phyloP scores from a whole-genome alignment of 2,888 invertebrate genomes.

The Eucera pruinosa region DNA sequence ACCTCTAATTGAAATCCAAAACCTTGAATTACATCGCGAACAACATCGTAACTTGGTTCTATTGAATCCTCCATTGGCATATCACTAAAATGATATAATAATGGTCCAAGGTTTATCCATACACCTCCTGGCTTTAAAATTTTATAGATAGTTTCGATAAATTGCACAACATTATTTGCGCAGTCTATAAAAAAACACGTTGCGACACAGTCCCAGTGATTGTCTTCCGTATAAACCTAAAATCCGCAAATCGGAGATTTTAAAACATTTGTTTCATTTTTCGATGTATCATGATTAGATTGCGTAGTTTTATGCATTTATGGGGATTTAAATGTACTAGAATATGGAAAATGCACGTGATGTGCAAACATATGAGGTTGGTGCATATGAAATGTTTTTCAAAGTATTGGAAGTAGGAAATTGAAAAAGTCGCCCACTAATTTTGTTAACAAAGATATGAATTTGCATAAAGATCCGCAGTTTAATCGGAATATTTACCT shows the following conservation, averaged over 20 bases:
- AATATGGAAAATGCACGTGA: no score
- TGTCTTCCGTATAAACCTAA: constrained; percentile 88
- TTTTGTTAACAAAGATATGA: no score
- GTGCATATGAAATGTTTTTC: no score
- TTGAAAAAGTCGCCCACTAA: no score
- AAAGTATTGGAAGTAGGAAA: no score
- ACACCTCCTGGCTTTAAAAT: constrained; percentile 95
- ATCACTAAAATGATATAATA: constrained; percentile 95
- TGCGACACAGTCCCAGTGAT: constrained; percentile 95
- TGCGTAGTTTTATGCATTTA: no score
- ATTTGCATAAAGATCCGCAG: no score
- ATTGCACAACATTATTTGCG: constrained; percentile 97
- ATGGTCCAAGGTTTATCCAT: constrained; percentile 96
- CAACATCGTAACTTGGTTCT: constrained; percentile 95
- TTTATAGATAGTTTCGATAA: constrained; percentile 95
- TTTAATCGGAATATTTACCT: constrained; percentile 89
- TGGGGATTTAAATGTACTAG: no score
- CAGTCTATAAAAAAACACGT: constrained; percentile 99
- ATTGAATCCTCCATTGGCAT: constrained; percentile 94
- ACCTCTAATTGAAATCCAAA: constrained; percentile 88
- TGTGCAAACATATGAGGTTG: no score
- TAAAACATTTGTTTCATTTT: neutral
- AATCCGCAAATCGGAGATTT: constrained; percentile 38
- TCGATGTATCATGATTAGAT: neutral
- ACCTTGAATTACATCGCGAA: constrained; percentile 91